Evolutionary conservation across 2,888 invertebrate species (phyloP).

Genomic region (Phasia obesa): DNA sequence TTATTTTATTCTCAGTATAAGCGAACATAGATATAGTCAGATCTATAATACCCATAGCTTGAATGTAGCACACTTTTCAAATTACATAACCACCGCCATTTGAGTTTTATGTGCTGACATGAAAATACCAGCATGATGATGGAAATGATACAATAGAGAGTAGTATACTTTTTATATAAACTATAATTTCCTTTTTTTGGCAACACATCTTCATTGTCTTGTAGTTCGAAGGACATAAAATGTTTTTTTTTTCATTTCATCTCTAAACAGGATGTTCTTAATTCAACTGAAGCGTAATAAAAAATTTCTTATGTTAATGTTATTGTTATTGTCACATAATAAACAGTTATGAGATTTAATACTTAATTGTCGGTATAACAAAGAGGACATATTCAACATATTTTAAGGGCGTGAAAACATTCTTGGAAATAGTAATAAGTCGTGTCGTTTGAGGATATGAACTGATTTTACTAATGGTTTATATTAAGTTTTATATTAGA

Average conservation of each 20-base stretch:
- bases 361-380: neutral
- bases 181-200: conserved; percentile 22
- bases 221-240: conserved; percentile 25
- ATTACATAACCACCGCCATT: conserved; percentile 41
- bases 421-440: no score
- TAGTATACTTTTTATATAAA: neutral
- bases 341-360: conserved; percentile 45
- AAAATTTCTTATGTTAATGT: conserved; percentile 16
- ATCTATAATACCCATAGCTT: neutral
- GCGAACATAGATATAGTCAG: neutral
- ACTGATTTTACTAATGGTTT: no score
- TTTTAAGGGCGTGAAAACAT: no score
- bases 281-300: conserved; percentile 6
- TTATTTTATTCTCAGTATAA: no score
- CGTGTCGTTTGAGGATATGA: no score
- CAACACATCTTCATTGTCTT: conserved; percentile 14
- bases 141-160: neutral
- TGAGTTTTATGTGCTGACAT: conserved; percentile 31
- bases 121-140: conserved; percentile 46
- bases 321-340: conserved; percentile 30
- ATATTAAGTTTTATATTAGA: no score
- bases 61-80: conserved; percentile 2
- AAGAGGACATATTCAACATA: no score
- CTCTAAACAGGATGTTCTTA: conserved; percentile 45
- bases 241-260: neutral